Evolutionary conservation across 2,113 vertebrate genomes (phyloP).

Genomic region (Lanius ludovicianus): DNA sequence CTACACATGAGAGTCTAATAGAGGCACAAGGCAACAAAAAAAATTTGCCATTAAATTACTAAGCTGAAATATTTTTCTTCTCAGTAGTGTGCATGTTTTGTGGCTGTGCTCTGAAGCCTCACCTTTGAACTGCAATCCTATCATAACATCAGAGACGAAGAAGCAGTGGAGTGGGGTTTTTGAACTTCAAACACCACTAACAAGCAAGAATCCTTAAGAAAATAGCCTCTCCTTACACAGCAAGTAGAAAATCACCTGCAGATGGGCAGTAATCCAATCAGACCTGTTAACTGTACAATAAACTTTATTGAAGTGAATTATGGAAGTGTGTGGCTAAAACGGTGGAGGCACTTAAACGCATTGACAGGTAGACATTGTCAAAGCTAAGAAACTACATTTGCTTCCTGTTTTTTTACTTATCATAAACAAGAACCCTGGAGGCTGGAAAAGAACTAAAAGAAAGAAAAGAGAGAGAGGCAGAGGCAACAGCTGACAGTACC

Average conservation of each 20-base stretch:
- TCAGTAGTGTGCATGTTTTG: not conserved
- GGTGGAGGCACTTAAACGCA: not conserved
- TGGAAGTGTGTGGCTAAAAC: not conserved
- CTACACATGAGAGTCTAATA: not conserved
- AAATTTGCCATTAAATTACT: not conserved
- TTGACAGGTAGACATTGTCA: not conserved
- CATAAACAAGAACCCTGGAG: not conserved
- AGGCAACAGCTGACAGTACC: not conserved
- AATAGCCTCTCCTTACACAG: not conserved
- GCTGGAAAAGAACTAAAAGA: not conserved
- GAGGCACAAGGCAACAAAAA: not conserved
- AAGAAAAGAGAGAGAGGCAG: not conserved
- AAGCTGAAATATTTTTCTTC: not conserved
- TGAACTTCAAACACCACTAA: not conserved
- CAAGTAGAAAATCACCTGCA: not conserved
- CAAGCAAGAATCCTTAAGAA: not conserved
- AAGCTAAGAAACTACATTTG: not conserved
- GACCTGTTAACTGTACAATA: not conserved
- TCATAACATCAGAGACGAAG: not conserved
- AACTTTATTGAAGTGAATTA: not conserved
- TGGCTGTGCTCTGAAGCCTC: not conserved
- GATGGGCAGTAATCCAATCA: not conserved
- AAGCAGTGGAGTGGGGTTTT: not conserved
- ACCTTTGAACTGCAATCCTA: not conserved
- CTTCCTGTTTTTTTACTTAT: not conserved